These are phyloP conservation scores for Hippoglossus stenolepis DNA, from an alignment of 2,113 vertebrate species.

Conservation along the genomic window DNA sequence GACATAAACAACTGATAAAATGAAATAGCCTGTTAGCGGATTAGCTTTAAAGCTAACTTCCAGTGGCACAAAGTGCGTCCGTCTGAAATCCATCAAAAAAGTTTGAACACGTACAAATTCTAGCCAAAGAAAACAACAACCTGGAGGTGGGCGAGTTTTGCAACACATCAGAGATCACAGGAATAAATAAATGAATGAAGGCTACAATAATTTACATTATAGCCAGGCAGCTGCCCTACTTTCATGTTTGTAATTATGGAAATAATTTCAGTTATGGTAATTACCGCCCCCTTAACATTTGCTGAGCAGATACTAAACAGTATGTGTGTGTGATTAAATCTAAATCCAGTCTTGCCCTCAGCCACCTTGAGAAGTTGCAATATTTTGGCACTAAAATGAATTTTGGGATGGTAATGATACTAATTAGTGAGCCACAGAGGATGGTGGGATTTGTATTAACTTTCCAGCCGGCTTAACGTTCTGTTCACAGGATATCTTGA, in stretches of 20 bases:
- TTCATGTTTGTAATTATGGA: conserved; percentile 51
- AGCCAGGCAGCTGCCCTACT: conserved; percentile 16
- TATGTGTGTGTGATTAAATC: conserved; percentile 28
- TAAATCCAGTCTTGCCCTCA: conserved; percentile 19
- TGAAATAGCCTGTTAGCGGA: no score
- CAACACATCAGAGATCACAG: no score
- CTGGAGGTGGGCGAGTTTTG: no score
- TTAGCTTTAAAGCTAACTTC: no score
- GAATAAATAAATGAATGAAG: neutral
- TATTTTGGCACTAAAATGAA: conserved; percentile 3
- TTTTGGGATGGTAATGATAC: neutral
- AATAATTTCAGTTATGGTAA: conserved; percentile 40
- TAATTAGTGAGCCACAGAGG: conserved; percentile 19
- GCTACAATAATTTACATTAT: conserved; percentile 25
- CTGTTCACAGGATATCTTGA: neutral
- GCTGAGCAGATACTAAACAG: neutral
- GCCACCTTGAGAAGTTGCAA: neutral
- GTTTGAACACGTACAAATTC: no score
- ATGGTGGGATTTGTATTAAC: conserved; percentile 16
- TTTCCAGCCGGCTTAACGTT: neutral
- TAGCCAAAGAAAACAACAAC: no score
- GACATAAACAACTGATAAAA: no score
- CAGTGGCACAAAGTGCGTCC: no score
- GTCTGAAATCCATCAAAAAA: no score
- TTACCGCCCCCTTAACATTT: conserved; percentile 4